phyloP scores from a whole-genome alignment of 2,797 vertebrate genomes.

The Takifugu rubripes region DNA sequence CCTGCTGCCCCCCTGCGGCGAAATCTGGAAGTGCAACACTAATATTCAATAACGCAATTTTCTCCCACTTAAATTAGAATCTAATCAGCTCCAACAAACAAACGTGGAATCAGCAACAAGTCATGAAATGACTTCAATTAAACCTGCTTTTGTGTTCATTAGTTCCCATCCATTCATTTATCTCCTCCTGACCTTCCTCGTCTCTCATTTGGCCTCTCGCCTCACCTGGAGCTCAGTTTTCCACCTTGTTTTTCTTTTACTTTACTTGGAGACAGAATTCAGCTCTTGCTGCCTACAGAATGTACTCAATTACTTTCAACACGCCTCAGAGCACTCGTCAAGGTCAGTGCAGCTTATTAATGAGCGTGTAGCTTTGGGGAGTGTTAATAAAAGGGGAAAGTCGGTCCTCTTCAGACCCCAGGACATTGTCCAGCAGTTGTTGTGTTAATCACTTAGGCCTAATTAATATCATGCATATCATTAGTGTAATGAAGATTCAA shows the following conservation, averaged over 20 bases:
- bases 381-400: conserved; percentile 45
- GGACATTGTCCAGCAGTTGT: conserved; percentile 72
- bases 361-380: conserved; percentile 63
- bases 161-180: background rate
- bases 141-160: background rate
- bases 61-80: too few species aligned
- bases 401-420: conserved; percentile 47
- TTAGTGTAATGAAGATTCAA: conserved; percentile 78
- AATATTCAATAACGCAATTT: too few species aligned
- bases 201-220: background rate
- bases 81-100: too few species aligned
- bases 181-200: background rate
- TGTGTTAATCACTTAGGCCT: conserved; percentile 77
- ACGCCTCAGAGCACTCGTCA: conserved; percentile 50
- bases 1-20: background rate
- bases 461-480: conserved; percentile 82
- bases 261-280: background rate
- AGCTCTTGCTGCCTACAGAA: conserved; percentile 21
- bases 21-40: background rate
- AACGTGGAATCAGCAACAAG: background rate
- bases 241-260: background rate
- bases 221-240: background rate
- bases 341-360: conserved; percentile 71
- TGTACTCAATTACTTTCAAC: conserved; percentile 38
- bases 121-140: background rate